Percentiles rank a stretch among this genome's conserved stretches.
phyloP scores from a whole-genome alignment of 1,140 invertebrate species.

The Hyposmocoma kahamanoa region DNA sequence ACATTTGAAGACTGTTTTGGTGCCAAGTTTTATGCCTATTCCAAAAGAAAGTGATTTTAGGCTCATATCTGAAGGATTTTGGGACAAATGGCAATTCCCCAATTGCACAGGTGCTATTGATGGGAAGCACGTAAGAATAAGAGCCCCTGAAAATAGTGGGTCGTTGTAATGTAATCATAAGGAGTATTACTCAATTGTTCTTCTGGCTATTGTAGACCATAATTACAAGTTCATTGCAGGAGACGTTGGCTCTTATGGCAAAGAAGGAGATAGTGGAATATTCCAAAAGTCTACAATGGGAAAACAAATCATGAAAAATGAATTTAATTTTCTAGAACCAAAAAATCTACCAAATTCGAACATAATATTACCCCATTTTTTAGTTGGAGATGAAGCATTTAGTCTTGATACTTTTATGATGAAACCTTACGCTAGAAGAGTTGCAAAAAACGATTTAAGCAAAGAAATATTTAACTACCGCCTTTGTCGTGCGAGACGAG shows the following conservation, averaged over 20 bases:
- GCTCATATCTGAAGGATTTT: conserved; percentile 16
- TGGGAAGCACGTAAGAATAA: conserved; percentile 39
- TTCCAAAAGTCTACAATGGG: conserved; percentile 29
- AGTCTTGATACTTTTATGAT: conserved; percentile 33
- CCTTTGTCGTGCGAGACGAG: not conserved
- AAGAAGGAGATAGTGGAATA: conserved; percentile 36
- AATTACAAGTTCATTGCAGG: conserved; percentile 39
- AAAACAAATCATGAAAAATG: conserved; percentile 6
- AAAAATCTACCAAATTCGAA: conserved; percentile 20
- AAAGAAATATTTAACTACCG: conserved; percentile 9
- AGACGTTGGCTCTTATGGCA: conserved; percentile 43
- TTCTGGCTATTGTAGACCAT: conserved; percentile 42
- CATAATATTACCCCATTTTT: conserved; percentile 23
- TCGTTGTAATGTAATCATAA: conserved; percentile 57
- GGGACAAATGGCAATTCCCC: conserved; percentile 32
- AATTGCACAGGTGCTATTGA: conserved; percentile 6
- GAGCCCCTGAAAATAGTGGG: conserved; percentile 29
- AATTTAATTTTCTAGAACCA: conserved; percentile 14
- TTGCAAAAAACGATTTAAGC: not conserved
- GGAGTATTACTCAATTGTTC: conserved; percentile 36
- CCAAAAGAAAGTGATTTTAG: conserved; percentile 4
- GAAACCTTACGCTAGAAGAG: conserved; percentile 30
- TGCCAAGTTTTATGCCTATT: not conserved
- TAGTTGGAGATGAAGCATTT: conserved; percentile 60
- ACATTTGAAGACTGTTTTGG: not conserved